Conservation (phyloP, 1,140 invertebrate species). For the Hyposmocoma kahamanoa region DNA sequence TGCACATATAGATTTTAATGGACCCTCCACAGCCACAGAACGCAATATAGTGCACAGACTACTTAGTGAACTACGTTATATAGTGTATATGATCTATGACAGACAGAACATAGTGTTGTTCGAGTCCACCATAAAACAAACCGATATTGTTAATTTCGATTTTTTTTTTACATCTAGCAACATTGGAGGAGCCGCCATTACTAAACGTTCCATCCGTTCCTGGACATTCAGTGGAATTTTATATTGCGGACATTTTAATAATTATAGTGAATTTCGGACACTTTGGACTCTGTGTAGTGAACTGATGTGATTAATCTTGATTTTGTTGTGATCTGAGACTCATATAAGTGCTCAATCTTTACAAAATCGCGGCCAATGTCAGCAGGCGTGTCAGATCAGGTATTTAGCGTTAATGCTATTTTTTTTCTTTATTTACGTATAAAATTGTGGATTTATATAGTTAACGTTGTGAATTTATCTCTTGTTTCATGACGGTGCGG, state of each 20-base stretch:
- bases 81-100: too few relatives aligned
- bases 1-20: too few relatives aligned
- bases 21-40: too few relatives aligned
- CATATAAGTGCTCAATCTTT: slow-evolving; percentile 55
- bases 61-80: too few relatives aligned
- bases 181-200: slow-evolving; percentile 38
- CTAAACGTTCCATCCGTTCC: slow-evolving; percentile 56
- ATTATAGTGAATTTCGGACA: slow-evolving; percentile 53
- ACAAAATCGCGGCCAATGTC: slow-evolving; percentile 77
- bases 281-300: slow-evolving; percentile 56
- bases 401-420: slow-evolving; percentile 65
- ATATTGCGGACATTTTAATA: slow-evolving; percentile 55
- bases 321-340: slow-evolving; percentile 55
- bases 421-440: slow-evolving; percentile 31
- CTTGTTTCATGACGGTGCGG: slow-evolving; percentile 72
- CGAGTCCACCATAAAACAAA: too few relatives aligned
- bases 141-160: too few relatives aligned
- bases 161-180: too few relatives aligned
- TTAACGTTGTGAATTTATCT: slow-evolving; percentile 37
- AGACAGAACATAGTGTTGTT: too few relatives aligned
- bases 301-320: slow-evolving; percentile 59
- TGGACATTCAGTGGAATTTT: slow-evolving; percentile 48
- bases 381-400: slow-evolving; percentile 82
- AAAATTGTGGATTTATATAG: slow-evolving; percentile 16
- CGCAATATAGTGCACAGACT: too few relatives aligned